Evolutionary conservation across 2,113 vertebrate genomes (phyloP).

Genomic region (Isurus oxyrinchus): DNA sequence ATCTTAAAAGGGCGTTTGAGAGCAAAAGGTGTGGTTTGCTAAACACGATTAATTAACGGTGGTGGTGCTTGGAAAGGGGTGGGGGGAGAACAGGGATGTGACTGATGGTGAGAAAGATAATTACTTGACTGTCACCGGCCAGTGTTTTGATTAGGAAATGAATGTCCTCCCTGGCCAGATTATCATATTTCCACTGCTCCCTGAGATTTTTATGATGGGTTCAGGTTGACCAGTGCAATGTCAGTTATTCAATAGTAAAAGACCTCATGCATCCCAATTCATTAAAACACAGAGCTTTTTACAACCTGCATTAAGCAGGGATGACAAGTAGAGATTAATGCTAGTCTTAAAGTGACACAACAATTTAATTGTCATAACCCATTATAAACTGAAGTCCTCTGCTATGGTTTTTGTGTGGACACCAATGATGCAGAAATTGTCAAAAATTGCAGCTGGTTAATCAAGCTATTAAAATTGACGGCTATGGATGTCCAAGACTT

Average conservation of each 20-base stretch:
- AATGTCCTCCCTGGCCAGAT: slow-evolving; percentile 48
- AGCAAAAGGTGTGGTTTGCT: slow-evolving; percentile 66
- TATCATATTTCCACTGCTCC: slow-evolving; percentile 50
- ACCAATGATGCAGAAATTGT: slow-evolving; percentile 22
- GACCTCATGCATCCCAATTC: slow-evolving; percentile 29
- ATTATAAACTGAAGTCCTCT: slow-evolving; percentile 67
- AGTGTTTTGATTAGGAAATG: slow-evolving; percentile 58
- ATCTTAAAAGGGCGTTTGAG: slow-evolving; percentile 61
- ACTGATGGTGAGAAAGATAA: slow-evolving; percentile 68
- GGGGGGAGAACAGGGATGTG: slow-evolving; percentile 59
- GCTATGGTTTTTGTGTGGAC: neutral
- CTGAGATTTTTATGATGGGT: slow-evolving; percentile 53
- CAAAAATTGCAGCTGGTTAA: slow-evolving; percentile 21
- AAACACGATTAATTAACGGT: slow-evolving; percentile 49
- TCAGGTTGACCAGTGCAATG: slow-evolving; percentile 43
- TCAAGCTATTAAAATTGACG: slow-evolving; percentile 24
- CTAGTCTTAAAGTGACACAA: slow-evolving; percentile 82
- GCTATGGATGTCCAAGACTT: neutral
- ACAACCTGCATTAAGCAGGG: slow-evolving; percentile 65
- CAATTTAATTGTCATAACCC: slow-evolving; percentile 96
- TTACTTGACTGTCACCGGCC: slow-evolving; percentile 63
- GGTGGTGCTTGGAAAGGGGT: slow-evolving; percentile 65
- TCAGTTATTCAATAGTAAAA: slow-evolving; percentile 41
- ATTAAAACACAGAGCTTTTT: slow-evolving; percentile 31
- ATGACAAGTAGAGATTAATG: slow-evolving; percentile 99